phyloP scores from a whole-genome alignment of 2,888 invertebrate genomes.

The Ceriagrion tenellum region DNA sequence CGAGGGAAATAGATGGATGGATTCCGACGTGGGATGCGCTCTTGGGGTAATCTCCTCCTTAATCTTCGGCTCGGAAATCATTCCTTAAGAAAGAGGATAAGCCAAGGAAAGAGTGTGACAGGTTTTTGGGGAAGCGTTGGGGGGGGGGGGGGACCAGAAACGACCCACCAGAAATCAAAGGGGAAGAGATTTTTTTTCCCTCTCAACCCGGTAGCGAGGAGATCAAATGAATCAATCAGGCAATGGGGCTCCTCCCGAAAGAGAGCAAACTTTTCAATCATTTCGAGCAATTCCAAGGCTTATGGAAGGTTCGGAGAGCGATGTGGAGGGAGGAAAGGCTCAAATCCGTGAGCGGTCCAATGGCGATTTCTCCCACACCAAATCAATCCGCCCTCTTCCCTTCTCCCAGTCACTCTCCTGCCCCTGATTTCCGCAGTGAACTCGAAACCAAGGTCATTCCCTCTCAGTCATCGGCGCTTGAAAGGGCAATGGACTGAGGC shows the following conservation, averaged over 20 bases:
- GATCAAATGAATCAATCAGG: conserved; percentile 54
- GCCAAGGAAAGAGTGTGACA: neutral
- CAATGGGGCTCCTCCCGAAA: neutral
- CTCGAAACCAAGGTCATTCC: no score
- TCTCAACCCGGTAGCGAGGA: neutral
- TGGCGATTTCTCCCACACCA: neutral
- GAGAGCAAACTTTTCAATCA: conserved; percentile 49
- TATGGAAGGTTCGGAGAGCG: neutral
- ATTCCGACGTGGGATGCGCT: neutral
- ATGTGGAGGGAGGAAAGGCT: neutral
- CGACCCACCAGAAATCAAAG: neutral
- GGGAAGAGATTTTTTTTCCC: neutral
- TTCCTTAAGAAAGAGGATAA: neutral
- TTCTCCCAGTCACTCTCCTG: neutral
- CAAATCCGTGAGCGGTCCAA: neutral
- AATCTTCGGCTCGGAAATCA: neutral
- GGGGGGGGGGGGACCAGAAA: neutral
- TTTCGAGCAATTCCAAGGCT: neutral
- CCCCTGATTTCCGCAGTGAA: no score
- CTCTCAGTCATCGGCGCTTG: no score
- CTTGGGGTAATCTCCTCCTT: neutral
- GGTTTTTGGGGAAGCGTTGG: neutral
- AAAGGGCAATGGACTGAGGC: no score
- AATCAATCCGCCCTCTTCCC: neutral
- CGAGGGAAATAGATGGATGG: neutral